These are phyloP conservation scores for Eulemur macaco DNA, from an alignment of 2,113 vertebrate species.

Conservation along the genomic window DNA sequence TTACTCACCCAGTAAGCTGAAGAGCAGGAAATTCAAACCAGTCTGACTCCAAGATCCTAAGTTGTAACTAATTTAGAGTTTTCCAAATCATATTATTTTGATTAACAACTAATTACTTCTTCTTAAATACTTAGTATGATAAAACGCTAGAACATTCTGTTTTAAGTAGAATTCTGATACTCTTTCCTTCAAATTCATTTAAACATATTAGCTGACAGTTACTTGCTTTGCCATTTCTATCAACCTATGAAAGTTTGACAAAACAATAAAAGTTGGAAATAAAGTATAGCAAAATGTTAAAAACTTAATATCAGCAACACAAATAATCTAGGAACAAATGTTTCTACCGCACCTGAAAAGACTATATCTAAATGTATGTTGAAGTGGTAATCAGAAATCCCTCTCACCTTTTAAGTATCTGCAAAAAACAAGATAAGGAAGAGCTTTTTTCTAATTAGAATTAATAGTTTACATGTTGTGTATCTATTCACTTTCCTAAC, in stretches of 20 bases:
- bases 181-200: conserved; percentile 19
- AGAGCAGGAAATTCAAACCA: neutral
- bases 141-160: neutral
- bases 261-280: neutral
- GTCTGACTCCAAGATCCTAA: neutral
- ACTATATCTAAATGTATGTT: neutral
- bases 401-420: neutral
- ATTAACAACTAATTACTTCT: neutral
- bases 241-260: neutral
- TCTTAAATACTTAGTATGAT: neutral
- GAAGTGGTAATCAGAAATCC: neutral
- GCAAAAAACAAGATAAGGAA: neutral
- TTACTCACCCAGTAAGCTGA: neutral
- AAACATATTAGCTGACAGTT: neutral
- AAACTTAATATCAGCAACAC: neutral
- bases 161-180: conserved; percentile 31
- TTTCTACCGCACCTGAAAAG: neutral
- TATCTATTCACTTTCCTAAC: neutral
- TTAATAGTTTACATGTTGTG: neutral
- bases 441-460: neutral
- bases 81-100: conserved; percentile 27
- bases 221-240: neutral
- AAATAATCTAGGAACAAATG: neutral
- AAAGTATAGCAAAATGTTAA: conserved; percentile 4
- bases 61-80: conserved; percentile 31